Percentiles rank a stretch among this genome's conserved stretches.
Conservation (phyloP, 2,113 vertebrate species). For the Vidua chalybeata region DNA sequence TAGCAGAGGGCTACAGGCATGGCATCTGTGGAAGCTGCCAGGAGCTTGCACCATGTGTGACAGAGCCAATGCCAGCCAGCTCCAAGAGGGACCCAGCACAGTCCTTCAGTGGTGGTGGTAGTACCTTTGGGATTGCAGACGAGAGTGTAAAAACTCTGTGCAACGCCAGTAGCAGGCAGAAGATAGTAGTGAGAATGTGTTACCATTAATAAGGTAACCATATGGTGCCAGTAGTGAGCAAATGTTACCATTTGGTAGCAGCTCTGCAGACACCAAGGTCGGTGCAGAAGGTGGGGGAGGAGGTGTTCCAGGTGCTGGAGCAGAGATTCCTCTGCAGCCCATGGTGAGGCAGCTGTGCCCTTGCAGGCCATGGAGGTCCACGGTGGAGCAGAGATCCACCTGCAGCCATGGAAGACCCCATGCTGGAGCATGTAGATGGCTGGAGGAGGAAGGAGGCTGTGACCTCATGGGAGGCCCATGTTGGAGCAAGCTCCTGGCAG, state of each 20-base stretch:
- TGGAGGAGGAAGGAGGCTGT: background rate
- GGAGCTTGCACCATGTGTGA: background rate
- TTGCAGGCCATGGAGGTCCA: background rate
- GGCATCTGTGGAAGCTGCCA: background rate
- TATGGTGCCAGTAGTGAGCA: background rate
- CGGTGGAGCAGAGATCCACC: background rate
- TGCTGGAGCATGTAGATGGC: background rate
- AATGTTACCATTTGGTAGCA: background rate
- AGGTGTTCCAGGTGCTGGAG: background rate
- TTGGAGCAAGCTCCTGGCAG: background rate
- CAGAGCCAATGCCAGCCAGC: background rate
- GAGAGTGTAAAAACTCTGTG: background rate
- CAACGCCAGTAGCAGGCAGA: background rate
- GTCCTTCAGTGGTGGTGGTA: no score
- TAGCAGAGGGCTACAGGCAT: background rate
- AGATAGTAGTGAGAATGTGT: background rate
- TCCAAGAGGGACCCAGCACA: background rate
- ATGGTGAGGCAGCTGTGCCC: background rate
- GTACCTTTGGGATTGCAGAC: background rate
- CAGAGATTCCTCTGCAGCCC: background rate
- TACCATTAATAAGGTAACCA: background rate
- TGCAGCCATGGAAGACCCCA: background rate
- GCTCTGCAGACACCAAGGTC: background rate
- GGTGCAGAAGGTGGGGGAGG: background rate
- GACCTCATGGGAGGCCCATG: rapidly evolving